Evolutionary conservation across 2,797 vertebrate species (phyloP), one percentile per base, ranked within the genome.

Genomic region (Melanotaenia boesemani): DNA sequence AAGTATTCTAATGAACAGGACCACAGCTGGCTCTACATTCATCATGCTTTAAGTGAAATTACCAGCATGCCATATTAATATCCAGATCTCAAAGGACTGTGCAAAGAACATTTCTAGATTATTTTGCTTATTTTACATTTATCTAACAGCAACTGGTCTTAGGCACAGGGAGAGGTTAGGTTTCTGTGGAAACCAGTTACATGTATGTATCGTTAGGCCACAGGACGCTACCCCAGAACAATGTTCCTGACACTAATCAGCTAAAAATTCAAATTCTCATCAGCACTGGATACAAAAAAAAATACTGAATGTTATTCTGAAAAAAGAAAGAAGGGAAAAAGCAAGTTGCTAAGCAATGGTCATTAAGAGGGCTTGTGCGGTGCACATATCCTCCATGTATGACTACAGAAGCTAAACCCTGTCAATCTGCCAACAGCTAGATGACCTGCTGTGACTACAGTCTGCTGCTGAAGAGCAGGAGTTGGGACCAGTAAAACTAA

Each of bases 331-430:
- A 18, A 44, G 6, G 15, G 15, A 41, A 41, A 41, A 13, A 7
- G 39, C 2, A 68, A 34, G 84, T 79, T 83, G 72, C 89, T 71
- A 66, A 32, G 86, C 79, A 80, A 85, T 70, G 18, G 26, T 50
- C 65, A 54, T 1, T 3, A 36, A 72, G 63, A 60, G 36, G 70
- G 70, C 72, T 67, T 61, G 39, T 54, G 46, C 46, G 67, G 55
- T 76, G 71, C 83, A 72, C 64, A 66, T 66, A 63, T 74, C 73
- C 20, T 66, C 75, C 46, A 63, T 4, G 1, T 56, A 65, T 3
- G 24, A 83, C 72, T 80, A 86, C 68, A 82, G 74, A 63, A 59
- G 64, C 37, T 46, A 58, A 87, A 81, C 28, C 41, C 13, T 68
- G 74, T 80, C 6, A 50, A 13, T 66, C 68, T 74, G 85, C 80